Evolutionary conservation across 2,888 invertebrate species (phyloP).

Genomic region (Salpingus planirostris): DNA sequence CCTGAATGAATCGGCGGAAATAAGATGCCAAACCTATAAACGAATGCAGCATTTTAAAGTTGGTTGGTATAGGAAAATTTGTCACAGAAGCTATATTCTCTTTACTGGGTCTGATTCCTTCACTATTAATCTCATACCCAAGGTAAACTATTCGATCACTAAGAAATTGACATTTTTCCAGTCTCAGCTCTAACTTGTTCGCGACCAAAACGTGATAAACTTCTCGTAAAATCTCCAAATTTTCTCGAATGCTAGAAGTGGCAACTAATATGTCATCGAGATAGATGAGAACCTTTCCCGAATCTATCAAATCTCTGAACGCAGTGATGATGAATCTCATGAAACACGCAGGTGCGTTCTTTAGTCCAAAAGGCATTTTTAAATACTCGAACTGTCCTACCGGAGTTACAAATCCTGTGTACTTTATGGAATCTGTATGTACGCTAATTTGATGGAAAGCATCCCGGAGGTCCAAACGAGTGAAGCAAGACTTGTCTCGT

Average conservation of each 20-base stretch:
- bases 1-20: slow-evolving; percentile 2
- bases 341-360: neutral
- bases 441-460: slow-evolving; percentile 5
- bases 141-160: slow-evolving; percentile 1
- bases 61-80: slow-evolving; percentile 1
- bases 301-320: slow-evolving; percentile 1
- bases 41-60: neutral
- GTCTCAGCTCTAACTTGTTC: neutral
- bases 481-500: slow-evolving; percentile 3
- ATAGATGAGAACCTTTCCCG: slow-evolving; percentile 3
- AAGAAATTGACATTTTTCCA: slow-evolving; percentile 1
- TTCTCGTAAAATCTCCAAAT: slow-evolving; percentile 1
- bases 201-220: slow-evolving; percentile 1
- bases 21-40: slow-evolving; percentile 3
- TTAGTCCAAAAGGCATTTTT: slow-evolving; percentile 5
- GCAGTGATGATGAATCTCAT: slow-evolving; percentile 2
- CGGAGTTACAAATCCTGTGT: slow-evolving; percentile 7
- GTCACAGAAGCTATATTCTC: neutral
- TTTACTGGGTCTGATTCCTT: neutral
- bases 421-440: slow-evolving; percentile 1
- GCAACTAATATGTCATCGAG: slow-evolving; percentile 6
- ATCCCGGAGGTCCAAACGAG: slow-evolving; percentile 3
- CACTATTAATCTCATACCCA: slow-evolving; percentile 1
- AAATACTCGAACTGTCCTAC: slow-evolving; percentile 3
- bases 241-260: neutral